Base-by-base conservation (phyloP, 1,140 invertebrate genomes). In the Drosophila funebris region DNA sequence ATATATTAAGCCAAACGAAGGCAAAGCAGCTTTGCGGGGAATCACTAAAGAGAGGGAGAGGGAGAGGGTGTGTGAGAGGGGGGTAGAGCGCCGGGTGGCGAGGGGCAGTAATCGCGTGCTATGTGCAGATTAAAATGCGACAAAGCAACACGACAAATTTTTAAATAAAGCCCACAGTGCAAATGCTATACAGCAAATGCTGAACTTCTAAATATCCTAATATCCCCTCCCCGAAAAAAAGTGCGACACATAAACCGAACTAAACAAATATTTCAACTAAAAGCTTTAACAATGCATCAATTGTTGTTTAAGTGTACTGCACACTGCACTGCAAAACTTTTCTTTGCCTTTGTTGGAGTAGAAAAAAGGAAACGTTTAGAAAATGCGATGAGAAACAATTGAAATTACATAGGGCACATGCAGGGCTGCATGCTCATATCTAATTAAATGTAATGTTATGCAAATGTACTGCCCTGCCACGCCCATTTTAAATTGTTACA, bases 81-180 rank as follows among this genome's bases (percentile, higher is more conserved):
- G 53, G 18, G 36, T 20, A 1, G 20, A 2, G 31, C 4, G 16
- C 2, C 22, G 7, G 24, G 24, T n/a, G 7, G 2, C 2, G 27
- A 27, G 48, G 4, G 11, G 27, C 41, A 22, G 82, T 75, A 82
- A 87, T 87, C 83, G 82, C 82, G 82, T 87, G 82, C 78, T 78
- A 48, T 69, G 83, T 58, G 56, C 83, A 88, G 78, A 87, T 87
- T 87, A 87, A 82, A 88, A 87, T 85, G 78, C 82, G 82, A 88
- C 82, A 85, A 85, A 88, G 82, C 82, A 87, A 87, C 82, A 87
- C 83, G 78, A 82, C 82, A 81, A 87, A 87, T 76, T 87, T 83
- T 76, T 73, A 81, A 81, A 82, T 82, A 78, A 88, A 87, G 67
- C 74, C 58, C 44, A 46, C 60, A 61, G 62, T 16, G 70, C 29